Base-by-base conservation (phyloP, 2,113 vertebrate genomes). In the Phainopepla nitens region DNA sequence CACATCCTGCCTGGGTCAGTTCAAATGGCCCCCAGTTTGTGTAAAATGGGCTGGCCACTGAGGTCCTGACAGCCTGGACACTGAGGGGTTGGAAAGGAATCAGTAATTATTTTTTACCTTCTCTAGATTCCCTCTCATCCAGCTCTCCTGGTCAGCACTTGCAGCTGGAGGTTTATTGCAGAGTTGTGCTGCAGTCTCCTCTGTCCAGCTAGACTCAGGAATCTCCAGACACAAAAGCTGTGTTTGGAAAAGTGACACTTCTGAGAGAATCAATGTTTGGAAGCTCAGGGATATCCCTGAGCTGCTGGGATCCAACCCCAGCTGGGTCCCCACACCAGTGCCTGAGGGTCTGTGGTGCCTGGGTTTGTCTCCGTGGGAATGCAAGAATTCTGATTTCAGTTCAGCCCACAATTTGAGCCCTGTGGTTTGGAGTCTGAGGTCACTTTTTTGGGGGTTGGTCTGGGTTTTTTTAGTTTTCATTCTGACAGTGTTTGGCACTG, bases 251-350 rank as follows among this genome's bases (percentile, higher is more conserved):
- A 39, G 44, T 14, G 35, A 6, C 0, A 9, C 8, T 71, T 45
- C 2, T 15, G 62, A 5, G 29, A 25, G 27, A 50, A 39, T n/a
- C 19, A 3, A 0, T 7, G 31, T 13, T 53, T 25, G 10, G 42
- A 36, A 64, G 58, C 14, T 47, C 71, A 21, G 41, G 18, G 62
- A 7, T 49, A 8, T 13, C 64, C 22, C 16, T 47, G 15, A 20
- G 15, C 36, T 62, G 41, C 89, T 84, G 81, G 24, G 27, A 50
- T 11, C 10, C 42, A 35, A 0, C 13, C 50, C 82, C 28, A 13
- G 53, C 5, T 47, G 42, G 50, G 36, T 41, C 11, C 45, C 42
- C 2, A 8, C 11, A 10, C 7, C 62, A 44, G 8, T n/a, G 41
- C 23, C 25, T 45, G 45, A n/a, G 68, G 35, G 28, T 57, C 36